Evolutionary conservation across 2,797 vertebrate genomes (phyloP).

Genomic region (Coendou prehensilis): DNA sequence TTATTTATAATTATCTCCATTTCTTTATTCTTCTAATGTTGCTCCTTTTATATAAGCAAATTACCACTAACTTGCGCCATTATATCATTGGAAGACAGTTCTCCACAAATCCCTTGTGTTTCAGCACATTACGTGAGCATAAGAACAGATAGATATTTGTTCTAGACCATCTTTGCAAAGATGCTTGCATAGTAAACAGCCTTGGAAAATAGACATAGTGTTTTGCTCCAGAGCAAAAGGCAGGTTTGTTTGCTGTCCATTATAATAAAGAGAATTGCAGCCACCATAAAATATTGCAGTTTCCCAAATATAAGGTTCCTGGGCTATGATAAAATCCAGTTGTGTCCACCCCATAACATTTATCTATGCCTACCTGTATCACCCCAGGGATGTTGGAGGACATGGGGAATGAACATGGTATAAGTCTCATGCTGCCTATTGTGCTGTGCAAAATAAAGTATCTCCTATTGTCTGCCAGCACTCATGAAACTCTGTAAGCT

Average conservation of each 20-base stretch:
- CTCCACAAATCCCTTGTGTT: neutral
- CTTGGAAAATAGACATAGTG: neutral
- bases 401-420: neutral
- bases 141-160: neutral
- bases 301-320: neutral
- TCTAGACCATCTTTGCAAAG: slow-evolving; percentile 13
- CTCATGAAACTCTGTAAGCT: neutral
- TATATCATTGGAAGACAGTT: neutral
- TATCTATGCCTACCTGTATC: neutral
- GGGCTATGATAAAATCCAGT: neutral
- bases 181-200: neutral
- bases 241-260: neutral
- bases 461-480: slow-evolving; percentile 11
- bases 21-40: slow-evolving; percentile 15
- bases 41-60: neutral
- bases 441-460: neutral
- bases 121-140: neutral
- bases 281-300: neutral
- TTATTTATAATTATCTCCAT: neutral
- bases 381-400: neutral
- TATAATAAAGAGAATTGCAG: neutral
- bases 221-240: neutral
- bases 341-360: neutral
- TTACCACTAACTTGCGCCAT: neutral
- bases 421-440: slow-evolving; percentile 6